phyloP scores from a whole-genome alignment of 2,113 vertebrate species.

The Gobio gobio region DNA sequence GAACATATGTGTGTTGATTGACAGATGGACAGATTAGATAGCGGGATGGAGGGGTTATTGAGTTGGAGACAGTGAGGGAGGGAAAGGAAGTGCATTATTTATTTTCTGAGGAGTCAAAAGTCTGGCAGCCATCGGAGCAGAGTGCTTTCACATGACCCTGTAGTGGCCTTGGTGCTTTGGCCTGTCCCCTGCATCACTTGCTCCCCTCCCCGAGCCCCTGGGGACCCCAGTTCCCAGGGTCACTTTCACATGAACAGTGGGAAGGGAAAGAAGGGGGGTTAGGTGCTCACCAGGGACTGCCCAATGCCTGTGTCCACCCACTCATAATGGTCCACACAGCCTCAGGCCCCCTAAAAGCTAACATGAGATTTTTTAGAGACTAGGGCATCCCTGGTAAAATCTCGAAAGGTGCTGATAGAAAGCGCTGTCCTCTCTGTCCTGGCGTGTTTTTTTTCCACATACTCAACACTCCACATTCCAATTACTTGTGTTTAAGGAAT shows the following conservation, averaged over 20 bases:
- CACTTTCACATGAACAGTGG: slow-evolving; percentile 66
- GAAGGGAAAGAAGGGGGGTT: neutral
- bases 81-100: slow-evolving; percentile 73
- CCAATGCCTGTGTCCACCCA: slow-evolving; percentile 60
- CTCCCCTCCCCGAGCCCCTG: slow-evolving; percentile 49
- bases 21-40: slow-evolving; percentile 57
- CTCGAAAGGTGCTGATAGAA: slow-evolving; percentile 16
- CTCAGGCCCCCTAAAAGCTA: slow-evolving; percentile 22
- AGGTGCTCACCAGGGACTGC: slow-evolving; percentile 37
- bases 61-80: slow-evolving; percentile 49
- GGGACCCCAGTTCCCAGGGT: slow-evolving; percentile 66
- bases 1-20: slow-evolving; percentile 36
- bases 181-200: slow-evolving; percentile 50
- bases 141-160: slow-evolving; percentile 76
- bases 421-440: neutral
- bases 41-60: slow-evolving; percentile 29
- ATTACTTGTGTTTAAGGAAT: slow-evolving; percentile 43
- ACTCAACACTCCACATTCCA: slow-evolving; percentile 13
- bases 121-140: slow-evolving; percentile 64
- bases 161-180: slow-evolving; percentile 48
- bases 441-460: neutral
- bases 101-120: slow-evolving; percentile 68
- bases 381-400: neutral
- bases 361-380: slow-evolving; percentile 5
- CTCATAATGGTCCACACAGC: slow-evolving; percentile 32